Percentiles rank a stretch among this genome's conserved stretches.
phyloP scores from a whole-genome alignment of 2,888 invertebrate species.

The Eupithecia centaureata region DNA sequence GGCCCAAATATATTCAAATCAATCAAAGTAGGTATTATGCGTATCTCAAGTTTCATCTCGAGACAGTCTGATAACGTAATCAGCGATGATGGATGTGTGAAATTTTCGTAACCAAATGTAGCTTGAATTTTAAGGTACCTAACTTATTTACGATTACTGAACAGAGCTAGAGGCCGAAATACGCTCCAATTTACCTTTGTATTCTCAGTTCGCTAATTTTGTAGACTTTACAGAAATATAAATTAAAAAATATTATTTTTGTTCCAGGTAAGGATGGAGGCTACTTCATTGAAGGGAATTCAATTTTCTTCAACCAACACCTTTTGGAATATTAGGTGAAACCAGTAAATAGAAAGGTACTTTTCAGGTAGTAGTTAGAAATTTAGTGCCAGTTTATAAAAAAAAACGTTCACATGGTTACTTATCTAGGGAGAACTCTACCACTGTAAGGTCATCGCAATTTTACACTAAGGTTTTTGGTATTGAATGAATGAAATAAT shows the following conservation, averaged over 20 bases:
- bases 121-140: constrained; percentile 19
- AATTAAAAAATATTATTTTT: not conserved
- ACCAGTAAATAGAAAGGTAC: not conserved
- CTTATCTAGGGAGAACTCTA: too few relatives aligned
- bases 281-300: not conserved
- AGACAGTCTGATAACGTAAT: constrained; percentile 48
- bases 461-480: too few relatives aligned
- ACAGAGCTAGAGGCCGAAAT: not conserved
- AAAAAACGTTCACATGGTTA: not conserved
- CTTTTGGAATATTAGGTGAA: not conserved
- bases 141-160: constrained; percentile 15
- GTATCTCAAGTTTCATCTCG: constrained; percentile 50
- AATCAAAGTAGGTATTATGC: constrained; percentile 17
- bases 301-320: not conserved
- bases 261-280: constrained; percentile 20
- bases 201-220: not conserved
- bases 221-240: not conserved
- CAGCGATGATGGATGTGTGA: constrained; percentile 46
- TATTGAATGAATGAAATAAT: too few relatives aligned
- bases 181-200: not conserved
- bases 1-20: constrained; percentile 3
- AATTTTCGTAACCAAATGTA: constrained; percentile 30
- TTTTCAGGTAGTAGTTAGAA: not conserved
- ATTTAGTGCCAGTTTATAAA: not conserved
- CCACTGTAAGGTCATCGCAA: too few relatives aligned